Evolutionary conservation across 2,797 vertebrate species (phyloP).

Genomic region (Alauda arvensis): DNA sequence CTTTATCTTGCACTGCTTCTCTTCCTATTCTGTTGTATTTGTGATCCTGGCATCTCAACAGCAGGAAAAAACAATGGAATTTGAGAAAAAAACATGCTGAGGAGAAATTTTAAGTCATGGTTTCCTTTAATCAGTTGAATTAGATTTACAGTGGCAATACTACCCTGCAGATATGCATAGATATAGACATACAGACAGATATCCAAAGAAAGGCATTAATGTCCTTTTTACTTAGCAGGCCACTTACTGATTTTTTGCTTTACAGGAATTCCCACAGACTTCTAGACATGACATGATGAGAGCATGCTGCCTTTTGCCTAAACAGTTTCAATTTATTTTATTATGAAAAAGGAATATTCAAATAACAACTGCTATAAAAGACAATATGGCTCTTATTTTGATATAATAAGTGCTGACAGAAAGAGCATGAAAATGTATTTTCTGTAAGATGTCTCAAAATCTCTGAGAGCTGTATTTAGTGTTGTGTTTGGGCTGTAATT

Average conservation of each 20-base stretch:
- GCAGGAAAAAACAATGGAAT: not conserved
- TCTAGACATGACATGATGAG: not conserved
- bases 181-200: not conserved
- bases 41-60: not conserved
- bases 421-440: not conserved
- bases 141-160: not conserved
- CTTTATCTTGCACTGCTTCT: not conserved
- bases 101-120: not conserved
- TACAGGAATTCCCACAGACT: constrained; percentile 29
- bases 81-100: not conserved
- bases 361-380: not conserved
- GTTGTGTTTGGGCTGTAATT: not conserved
- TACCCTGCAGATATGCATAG: not conserved
- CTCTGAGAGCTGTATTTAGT: not conserved
- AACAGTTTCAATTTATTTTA: constrained; percentile 6
- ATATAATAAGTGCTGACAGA: not conserved
- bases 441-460: not conserved
- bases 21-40: not conserved
- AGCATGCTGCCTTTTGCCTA: not conserved
- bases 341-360: not conserved
- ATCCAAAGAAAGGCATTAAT: not conserved
- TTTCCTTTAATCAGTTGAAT: not conserved
- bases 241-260: not conserved
- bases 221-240: not conserved
- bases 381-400: not conserved